Base-by-base conservation (phyloP, 2,888 invertebrate species). In the Acronicta aceris region DNA sequence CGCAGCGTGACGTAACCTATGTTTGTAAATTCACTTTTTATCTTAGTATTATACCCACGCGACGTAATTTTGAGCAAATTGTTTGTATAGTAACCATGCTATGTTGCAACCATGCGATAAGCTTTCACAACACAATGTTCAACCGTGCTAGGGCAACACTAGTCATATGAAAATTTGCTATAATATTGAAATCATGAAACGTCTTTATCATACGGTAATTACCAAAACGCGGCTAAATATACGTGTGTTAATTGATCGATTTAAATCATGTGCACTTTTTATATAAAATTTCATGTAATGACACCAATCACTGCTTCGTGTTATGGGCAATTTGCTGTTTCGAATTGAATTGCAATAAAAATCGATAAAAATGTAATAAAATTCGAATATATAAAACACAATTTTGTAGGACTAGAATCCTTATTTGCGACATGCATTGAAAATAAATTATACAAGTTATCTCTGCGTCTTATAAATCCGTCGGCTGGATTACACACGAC, bases 111-210 rank as follows among this genome's bases (percentile, higher is more conserved):
- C 55, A 54, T 51, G 65, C 60, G 33, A 53, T 53, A 57, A 71
- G 65, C 59, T 64, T 62, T 76, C 72, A 79, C 78, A 79, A 80
- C 70, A 77, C 13, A n/a, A 13, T 36, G 45, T 66, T 52, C 67
- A 67, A 79, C 64, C 80, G 79, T 65, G 72, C 64, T 71, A 72
- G 47, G 74, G 68, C 72, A 71, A 74, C 64, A 80, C 78, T 68
- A 74, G 49, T 49, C 60, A 38, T 55, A 65, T 65, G 48, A 64
- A 63, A 65, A 74, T 70, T 58, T 59, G 78, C 58, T 54, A 50
- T 59, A 58, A 53, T 58, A 58, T 59, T 49, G 15, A 71, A 77
- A 67, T 62, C 36, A 59, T 45, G 50, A 42, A 47, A 52, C 42
- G 30, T 56, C n/a, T 49, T 55, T 57, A 30, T 30, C 7, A 47